Evolutionary conservation across 2,797 vertebrate genomes (phyloP).

Genomic region (Telmatherina bonti): DNA sequence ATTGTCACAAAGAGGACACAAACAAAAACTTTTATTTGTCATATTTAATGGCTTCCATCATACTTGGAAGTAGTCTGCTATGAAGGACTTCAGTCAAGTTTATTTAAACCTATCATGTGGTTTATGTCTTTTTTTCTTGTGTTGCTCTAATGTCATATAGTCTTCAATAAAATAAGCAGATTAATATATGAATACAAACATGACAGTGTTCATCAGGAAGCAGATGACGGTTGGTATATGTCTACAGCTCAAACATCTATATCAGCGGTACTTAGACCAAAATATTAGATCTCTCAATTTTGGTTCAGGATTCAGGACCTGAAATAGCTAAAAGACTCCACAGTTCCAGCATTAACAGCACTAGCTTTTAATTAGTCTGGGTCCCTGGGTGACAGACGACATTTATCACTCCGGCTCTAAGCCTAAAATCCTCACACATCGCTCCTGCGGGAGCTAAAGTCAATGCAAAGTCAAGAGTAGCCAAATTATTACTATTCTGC

Average conservation of each 20-base stretch:
- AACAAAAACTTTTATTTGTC: not conserved
- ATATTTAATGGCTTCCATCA: conserved; percentile 7
- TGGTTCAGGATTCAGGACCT: conserved; percentile 58
- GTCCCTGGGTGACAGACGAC: conserved; percentile 62
- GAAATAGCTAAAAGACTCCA: conserved; percentile 55
- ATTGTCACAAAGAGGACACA: conserved; percentile 15
- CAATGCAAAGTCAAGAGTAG: conserved; percentile 51
- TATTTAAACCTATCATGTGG: not conserved
- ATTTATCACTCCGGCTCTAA: conserved; percentile 61
- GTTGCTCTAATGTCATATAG: not conserved
- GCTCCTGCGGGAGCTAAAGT: conserved; percentile 41
- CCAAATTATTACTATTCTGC: conserved; percentile 20
- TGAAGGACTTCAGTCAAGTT: not conserved
- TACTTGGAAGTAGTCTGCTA: conserved; percentile 1
- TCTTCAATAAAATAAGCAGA: conserved; percentile 29
- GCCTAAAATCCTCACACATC: conserved; percentile 45
- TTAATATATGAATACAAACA: conserved; percentile 39
- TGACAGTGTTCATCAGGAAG: conserved; percentile 7
- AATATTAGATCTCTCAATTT: conserved; percentile 36
- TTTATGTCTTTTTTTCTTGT: conserved; percentile 2
- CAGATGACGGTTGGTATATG: too few relatives aligned
- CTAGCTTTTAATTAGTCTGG: conserved; percentile 69
- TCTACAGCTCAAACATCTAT: conserved; percentile 11
- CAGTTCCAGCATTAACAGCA: conserved; percentile 60
- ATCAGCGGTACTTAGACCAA: conserved; percentile 26